phyloP scores from a whole-genome alignment of 1,140 invertebrate genomes.

The Pemphigus obesinymphae region DNA sequence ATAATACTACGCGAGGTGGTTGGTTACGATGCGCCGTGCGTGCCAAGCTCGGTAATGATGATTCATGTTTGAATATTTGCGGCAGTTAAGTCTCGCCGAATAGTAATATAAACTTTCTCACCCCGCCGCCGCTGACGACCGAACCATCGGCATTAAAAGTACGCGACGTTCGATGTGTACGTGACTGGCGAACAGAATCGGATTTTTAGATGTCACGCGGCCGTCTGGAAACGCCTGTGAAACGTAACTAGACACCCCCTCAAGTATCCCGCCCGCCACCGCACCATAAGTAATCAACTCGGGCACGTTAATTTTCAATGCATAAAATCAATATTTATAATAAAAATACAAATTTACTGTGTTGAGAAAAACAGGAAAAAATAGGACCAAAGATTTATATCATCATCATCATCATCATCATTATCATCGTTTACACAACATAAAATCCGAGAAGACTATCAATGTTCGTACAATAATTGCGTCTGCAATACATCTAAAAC shows the following conservation, averaged over 20 bases:
- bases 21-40: constrained; percentile 23
- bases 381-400: background rate
- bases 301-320: constrained; percentile 9
- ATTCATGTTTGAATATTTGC: constrained; percentile 42
- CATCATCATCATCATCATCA: background rate
- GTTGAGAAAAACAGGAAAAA: too few relatives aligned
- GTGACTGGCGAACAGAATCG: constrained; percentile 34
- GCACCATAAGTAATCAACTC: background rate
- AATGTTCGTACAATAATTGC: background rate
- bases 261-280: background rate
- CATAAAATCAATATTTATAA: constrained; percentile 13
- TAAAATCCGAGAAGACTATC: background rate
- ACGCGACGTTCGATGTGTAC: constrained; percentile 18
- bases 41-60: constrained; percentile 32
- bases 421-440: background rate
- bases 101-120: constrained; percentile 29
- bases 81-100: constrained; percentile 30
- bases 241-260: constrained; percentile 19
- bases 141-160: constrained; percentile 19
- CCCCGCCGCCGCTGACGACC: background rate
- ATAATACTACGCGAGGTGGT: background rate
- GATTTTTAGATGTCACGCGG: constrained; percentile 37
- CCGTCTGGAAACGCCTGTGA: constrained; percentile 33
- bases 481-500: background rate
- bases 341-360: background rate